Evolutionary conservation across 2,888 invertebrate species (phyloP).

Genomic region (Patella pellucida): DNA sequence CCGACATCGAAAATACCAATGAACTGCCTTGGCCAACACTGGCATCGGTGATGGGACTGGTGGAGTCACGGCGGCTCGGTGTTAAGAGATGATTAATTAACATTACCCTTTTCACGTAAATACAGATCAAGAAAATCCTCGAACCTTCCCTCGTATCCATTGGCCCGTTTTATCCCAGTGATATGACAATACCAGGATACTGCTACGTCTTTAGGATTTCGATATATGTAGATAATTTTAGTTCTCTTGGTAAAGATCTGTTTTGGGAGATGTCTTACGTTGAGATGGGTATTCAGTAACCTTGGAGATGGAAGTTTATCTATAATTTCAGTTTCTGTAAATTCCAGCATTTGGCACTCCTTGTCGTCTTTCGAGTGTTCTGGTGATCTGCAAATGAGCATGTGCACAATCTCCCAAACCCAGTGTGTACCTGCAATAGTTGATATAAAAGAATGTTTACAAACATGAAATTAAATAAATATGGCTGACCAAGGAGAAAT

Average conservation of each 20-base stretch:
- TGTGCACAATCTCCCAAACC: slow-evolving; percentile 35
- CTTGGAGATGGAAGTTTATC: slow-evolving; percentile 24
- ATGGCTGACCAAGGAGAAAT: too few species aligned
- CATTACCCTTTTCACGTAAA: slow-evolving; percentile 10
- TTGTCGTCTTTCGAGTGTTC: slow-evolving; percentile 22
- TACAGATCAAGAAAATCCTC: slow-evolving; percentile 37
- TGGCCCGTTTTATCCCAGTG: slow-evolving; percentile 18
- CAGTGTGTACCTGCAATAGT: slow-evolving; percentile 35
- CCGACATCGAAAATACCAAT: too few species aligned
- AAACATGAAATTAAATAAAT: too few species aligned
- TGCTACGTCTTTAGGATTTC: slow-evolving; percentile 38
- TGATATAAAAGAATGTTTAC: too few species aligned
- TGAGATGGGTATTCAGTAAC: slow-evolving; percentile 35
- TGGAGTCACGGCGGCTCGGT: too few species aligned
- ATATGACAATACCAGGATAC: slow-evolving; percentile 34
- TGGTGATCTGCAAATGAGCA: slow-evolving; percentile 25
- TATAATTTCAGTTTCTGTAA: slow-evolving; percentile 16
- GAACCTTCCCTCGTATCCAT: slow-evolving; percentile 37
- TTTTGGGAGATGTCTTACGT: slow-evolving; percentile 25
- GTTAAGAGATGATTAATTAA: too few species aligned
- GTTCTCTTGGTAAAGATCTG: slow-evolving; percentile 30
- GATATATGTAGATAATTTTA: slow-evolving; percentile 30
- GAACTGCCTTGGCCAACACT: too few species aligned
- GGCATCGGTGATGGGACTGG: too few species aligned
- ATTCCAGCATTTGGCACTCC: slow-evolving; percentile 27